These are phyloP conservation scores for Xanthia icteritia DNA, from an alignment of 2,888 invertebrate species.

Conservation along the genomic window DNA sequence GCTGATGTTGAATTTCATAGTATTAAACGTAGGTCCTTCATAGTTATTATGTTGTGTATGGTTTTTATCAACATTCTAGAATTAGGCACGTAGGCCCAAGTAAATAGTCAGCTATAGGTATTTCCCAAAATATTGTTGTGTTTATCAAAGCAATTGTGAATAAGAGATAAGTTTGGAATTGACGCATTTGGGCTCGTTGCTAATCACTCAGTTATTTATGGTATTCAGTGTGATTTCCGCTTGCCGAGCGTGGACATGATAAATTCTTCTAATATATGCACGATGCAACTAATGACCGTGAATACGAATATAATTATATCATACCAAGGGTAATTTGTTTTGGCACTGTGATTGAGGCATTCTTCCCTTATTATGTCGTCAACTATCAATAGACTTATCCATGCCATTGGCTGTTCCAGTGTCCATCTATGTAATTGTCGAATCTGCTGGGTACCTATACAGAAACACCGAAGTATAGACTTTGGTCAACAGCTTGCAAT, in stretches of 20 bases:
- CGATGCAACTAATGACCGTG: conserved; percentile 27
- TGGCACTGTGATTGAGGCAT: not conserved
- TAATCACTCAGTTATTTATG: conserved; percentile 46
- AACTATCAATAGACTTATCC: not conserved
- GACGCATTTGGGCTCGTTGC: conserved; percentile 16
- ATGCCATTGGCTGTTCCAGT: not conserved
- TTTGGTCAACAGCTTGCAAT: not conserved
- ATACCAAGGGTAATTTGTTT: not conserved
- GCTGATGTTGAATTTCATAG: conserved; percentile 5
- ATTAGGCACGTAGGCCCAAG: not conserved
- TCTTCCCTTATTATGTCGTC: not conserved
- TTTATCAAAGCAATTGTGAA: conserved; percentile 26
- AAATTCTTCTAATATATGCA: conserved; percentile 29
- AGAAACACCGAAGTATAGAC: not conserved
- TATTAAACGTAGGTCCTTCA: not conserved
- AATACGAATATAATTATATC: conserved; percentile 10
- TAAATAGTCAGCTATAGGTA: not conserved
- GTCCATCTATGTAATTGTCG: not conserved
- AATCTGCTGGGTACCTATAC: not conserved
- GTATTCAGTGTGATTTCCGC: conserved; percentile 39
- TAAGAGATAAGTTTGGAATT: conserved; percentile 33
- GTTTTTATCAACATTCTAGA: not conserved
- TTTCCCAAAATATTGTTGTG: conserved; percentile 3
- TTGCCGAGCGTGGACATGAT: conserved; percentile 15
- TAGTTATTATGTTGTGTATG: not conserved